A percentile compares a stretch with the other conserved stretches of the same genome.
These are phyloP conservation scores for Mergus octosetaceus DNA, from an alignment of 2,797 vertebrate species.

Conservation along the genomic window DNA sequence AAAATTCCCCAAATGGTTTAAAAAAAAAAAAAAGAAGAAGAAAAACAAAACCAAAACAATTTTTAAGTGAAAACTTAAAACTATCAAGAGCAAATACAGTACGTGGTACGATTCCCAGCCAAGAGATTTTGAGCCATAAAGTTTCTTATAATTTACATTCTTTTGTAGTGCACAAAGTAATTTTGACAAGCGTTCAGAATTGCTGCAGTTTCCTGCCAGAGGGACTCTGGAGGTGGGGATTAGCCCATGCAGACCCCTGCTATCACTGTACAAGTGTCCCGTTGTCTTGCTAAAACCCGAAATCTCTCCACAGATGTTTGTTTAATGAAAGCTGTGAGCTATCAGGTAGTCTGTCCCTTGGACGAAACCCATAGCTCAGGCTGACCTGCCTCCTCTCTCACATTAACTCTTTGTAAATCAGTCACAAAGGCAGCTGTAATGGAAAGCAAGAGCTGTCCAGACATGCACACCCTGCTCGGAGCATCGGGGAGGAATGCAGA, in stretches of 20 bases:
- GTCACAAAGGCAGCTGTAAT: not conserved
- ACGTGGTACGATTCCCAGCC: not conserved
- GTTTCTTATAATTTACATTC: rapidly evolving
- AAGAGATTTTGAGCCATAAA: not conserved
- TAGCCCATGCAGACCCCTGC: not conserved
- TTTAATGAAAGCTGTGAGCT: not conserved
- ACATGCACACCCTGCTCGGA: not conserved
- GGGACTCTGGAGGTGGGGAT: not conserved
- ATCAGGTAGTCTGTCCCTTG: not conserved
- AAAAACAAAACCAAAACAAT: not conserved
- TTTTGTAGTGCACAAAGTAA: not conserved
- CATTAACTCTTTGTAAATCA: not conserved
- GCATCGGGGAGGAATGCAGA: constrained; percentile 6
- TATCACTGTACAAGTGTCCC: rapidly evolving
- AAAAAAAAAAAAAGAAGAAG: not conserved
- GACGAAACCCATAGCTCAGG: not conserved
- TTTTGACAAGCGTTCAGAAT: not conserved
- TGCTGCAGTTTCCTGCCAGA: not conserved
- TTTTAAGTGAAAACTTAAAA: not conserved
- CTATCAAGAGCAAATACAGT: not conserved
- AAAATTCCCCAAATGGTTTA: not conserved
- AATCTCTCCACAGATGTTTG: not conserved
- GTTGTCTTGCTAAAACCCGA: rapidly evolving
- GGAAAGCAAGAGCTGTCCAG: constrained; percentile 32
- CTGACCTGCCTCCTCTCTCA: not conserved